These are phyloP conservation scores for Actenoides lindsayi DNA, from an alignment of 2,113 vertebrate species.

Conservation along the genomic window DNA sequence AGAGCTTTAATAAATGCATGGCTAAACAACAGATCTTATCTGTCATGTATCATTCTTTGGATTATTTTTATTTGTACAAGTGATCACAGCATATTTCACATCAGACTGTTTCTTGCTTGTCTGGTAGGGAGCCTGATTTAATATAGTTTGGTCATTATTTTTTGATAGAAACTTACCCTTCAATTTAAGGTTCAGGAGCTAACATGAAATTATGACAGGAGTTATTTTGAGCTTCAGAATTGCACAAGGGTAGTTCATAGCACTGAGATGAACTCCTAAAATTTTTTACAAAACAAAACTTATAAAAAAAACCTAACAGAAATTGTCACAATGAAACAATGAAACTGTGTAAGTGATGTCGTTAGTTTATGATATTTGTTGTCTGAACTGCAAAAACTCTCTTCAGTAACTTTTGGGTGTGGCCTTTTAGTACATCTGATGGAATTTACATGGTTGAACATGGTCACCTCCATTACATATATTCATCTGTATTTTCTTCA, in stretches of 20 bases:
- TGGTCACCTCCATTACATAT: not conserved
- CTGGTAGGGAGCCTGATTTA: not conserved
- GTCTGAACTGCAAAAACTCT: not conserved
- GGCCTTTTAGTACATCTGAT: not conserved
- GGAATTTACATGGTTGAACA: fast-evolving
- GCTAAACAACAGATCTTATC: not conserved
- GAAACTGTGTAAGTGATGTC: not conserved
- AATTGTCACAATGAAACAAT: fast-evolving
- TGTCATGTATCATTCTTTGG: not conserved
- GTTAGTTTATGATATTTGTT: not conserved
- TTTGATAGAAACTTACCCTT: not conserved
- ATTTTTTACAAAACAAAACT: not conserved
- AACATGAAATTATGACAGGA: not conserved
- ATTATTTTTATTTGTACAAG: not conserved
- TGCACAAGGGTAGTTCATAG: fast-evolving
- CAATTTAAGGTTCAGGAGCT: not conserved
- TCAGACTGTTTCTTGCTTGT: not conserved
- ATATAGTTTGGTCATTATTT: not conserved
- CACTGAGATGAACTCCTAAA: not conserved
- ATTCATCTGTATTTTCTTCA: not conserved
- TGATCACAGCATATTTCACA: not conserved
- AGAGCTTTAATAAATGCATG: not conserved
- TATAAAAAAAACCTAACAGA: not conserved
- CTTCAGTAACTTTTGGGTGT: not conserved
- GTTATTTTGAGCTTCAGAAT: not conserved